Evolutionary conservation across 2,888 invertebrate species (phyloP).

Genomic region (Anticlea derivata): DNA sequence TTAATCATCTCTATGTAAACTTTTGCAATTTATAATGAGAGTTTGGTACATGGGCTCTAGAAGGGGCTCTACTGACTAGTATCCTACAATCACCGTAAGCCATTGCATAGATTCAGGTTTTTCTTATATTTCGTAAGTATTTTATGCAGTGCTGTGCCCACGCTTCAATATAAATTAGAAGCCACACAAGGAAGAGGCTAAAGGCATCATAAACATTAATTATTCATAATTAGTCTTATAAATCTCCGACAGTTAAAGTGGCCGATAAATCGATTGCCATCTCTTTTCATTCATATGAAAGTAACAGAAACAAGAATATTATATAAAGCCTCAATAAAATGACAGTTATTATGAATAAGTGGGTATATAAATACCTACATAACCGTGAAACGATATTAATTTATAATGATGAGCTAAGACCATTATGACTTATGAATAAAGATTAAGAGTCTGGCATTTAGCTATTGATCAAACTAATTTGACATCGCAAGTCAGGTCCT

Average conservation of each 20-base stretch:
- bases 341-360: no score
- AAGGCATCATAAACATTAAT: no score
- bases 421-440: constrained; percentile 14
- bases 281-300: no score
- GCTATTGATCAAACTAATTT: constrained; percentile 6
- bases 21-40: constrained; percentile 26
- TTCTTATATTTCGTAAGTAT: constrained; percentile 30
- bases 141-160: constrained; percentile 10
- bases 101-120: constrained; percentile 30
- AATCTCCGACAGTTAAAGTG: no score
- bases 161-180: neutral
- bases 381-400: constrained; percentile 8
- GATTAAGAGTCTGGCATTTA: constrained; percentile 11
- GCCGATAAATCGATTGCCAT: no score
- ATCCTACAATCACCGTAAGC: constrained; percentile 29
- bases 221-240: no score
- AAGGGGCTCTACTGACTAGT: neutral
- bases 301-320: no score
- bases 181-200: neutral
- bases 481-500: no score
- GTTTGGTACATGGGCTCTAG: constrained; percentile 18
- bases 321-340: no score
- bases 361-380: neutral
- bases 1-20: constrained; percentile 19
- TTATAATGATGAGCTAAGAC: constrained; percentile 10